Percentiles rank a stretch among this genome's conserved stretches.
phyloP scores from a whole-genome alignment of 2,797 vertebrate species.

The Bovichtus diacanthus region DNA sequence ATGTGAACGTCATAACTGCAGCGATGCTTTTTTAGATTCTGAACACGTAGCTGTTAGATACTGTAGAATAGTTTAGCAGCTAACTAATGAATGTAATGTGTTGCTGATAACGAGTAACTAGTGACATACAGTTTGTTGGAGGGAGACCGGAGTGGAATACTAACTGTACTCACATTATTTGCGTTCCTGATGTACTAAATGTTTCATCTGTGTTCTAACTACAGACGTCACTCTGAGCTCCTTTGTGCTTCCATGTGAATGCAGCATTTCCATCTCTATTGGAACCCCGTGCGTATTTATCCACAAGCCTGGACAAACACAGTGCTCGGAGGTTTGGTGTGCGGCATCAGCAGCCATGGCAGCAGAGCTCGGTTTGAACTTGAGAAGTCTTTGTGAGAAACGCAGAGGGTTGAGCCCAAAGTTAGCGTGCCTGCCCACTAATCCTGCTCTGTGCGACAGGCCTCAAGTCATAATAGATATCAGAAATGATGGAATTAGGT shows the following conservation, averaged over 20 bases:
- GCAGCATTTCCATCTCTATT: constrained; percentile 1
- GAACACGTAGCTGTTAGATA: background rate
- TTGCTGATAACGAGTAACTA: background rate
- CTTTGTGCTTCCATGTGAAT: background rate
- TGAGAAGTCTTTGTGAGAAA: constrained; percentile 60
- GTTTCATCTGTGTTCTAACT: constrained; percentile 7
- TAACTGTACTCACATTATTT: background rate
- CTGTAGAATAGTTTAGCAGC: background rate
- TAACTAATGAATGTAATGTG: background rate
- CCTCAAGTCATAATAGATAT: constrained; percentile 46
- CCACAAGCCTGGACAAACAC: constrained; percentile 30
- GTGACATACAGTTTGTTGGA: background rate
- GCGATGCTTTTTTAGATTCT: background rate
- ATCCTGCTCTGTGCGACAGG: constrained; percentile 56
- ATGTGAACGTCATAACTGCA: background rate
- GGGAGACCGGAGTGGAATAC: background rate
- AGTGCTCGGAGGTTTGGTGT: constrained; percentile 9
- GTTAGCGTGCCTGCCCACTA: constrained; percentile 47
- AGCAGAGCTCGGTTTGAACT: constrained; percentile 54
- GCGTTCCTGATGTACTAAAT: background rate
- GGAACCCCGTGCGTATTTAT: background rate
- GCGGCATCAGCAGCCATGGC: constrained; percentile 37
- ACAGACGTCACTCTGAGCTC: background rate
- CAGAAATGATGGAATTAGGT: constrained; percentile 56
- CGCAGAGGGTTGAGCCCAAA: constrained; percentile 52